Base-by-base conservation (phyloP, 2,888 invertebrate genomes). In the Agriopis aurantiaria region DNA sequence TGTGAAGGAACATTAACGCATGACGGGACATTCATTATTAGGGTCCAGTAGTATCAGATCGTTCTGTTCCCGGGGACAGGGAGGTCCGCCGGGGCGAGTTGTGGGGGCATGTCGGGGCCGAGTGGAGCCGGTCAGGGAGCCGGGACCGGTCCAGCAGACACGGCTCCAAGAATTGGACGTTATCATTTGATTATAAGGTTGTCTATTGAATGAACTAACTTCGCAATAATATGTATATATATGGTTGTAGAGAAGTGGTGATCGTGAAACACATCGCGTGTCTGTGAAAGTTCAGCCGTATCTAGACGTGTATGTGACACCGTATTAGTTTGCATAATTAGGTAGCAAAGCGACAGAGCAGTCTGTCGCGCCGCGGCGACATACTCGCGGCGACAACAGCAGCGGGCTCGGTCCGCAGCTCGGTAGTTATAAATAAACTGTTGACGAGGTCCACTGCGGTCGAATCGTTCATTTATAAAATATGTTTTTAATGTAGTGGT, bases 391-490 rank as follows among this genome's bases (percentile, higher is more conserved):
- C 40, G 6, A 43, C 43, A 43, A 43, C 49, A 3, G 8, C 14
- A 3, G 14, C 8, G 49, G 8, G 8, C 14, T 14, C 14, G 3
- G 8, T 9, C 8, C 33, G 33, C 8, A 49, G 17, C 45, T 46
- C 46, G n/a, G 9, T 23, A 10, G 17, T 12, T 63, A 68, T 69
- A 69, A 65, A 69, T 69, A 69, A 64, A 65, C 51, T 40, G 40
- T 48, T n/a, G 33, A 63, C 17, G 51, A 9, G 51, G 46, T 41
- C 61, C 11, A 14, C 66, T 72, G 72, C 61, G 70, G 74, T 67
- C 68, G 46, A 71, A 75, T 64, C 69, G 74, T 75, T 66, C 46
- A 65, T 69, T 61, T 68, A 59, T 58, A 4, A 66, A 74, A 74
- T 71, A 65, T 65, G 65, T 62, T 68, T 71, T 65, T 59, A 68